These are phyloP conservation scores for Hiodon alosoides DNA, from an alignment of 2,113 vertebrate genomes.

Conservation along the genomic window DNA sequence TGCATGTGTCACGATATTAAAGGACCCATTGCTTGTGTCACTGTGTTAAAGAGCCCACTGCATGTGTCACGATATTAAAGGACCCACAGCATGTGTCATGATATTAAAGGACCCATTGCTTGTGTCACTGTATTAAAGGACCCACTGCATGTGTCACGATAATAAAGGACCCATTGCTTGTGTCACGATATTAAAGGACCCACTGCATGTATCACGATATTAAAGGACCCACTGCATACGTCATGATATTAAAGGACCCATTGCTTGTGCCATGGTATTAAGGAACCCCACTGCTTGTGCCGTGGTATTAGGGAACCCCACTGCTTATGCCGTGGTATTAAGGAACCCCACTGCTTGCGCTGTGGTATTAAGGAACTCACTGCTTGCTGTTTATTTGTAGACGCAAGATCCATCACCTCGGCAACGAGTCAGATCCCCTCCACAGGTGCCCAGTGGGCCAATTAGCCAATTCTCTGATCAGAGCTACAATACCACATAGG, in stretches of 20 bases:
- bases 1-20: neutral
- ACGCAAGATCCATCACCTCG: slow-evolving; percentile 53
- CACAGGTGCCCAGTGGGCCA: slow-evolving; percentile 56
- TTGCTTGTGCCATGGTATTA: slow-evolving; percentile 45
- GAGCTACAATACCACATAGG: slow-evolving; percentile 45
- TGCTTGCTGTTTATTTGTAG: slow-evolving; percentile 48
- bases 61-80: neutral
- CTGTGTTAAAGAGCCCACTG: no score
- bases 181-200: slow-evolving; percentile 38
- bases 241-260: neutral
- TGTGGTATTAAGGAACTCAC: slow-evolving; percentile 22
- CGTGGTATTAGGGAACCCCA: neutral
- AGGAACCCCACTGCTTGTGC: neutral
- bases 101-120: slow-evolving; percentile 5
- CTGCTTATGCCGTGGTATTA: neutral
- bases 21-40: no score
- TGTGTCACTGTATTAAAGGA: neutral
- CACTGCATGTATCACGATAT: neutral
- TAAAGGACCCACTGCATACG: neutral
- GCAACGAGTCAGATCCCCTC: slow-evolving; percentile 22
- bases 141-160: neutral
- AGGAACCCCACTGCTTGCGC: slow-evolving; percentile 36
- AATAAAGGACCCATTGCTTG: slow-evolving; percentile 27
- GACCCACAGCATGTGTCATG: slow-evolving; percentile 40
- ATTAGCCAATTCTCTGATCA: slow-evolving; percentile 57